Evolutionary conservation across 92 coral and sea anemone genomes (phyloP).

Genomic region (Epizoanthus ramosus): DNA sequence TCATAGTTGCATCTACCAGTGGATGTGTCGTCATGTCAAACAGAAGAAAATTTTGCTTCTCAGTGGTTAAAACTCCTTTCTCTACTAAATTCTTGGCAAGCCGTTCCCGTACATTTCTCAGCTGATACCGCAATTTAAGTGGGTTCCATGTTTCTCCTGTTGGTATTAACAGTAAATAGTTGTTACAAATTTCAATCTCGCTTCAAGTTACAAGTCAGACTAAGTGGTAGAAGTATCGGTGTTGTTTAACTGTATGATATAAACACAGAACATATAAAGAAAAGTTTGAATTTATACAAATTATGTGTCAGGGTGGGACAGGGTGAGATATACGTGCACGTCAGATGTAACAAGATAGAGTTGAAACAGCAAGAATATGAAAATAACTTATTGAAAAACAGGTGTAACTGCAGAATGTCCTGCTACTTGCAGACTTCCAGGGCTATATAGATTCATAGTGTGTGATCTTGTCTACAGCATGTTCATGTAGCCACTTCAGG

Average conservation of each 20-base stretch:
- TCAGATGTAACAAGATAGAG: too few relatives aligned
- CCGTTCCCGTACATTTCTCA: constrained; percentile 97
- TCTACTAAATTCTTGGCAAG: constrained; percentile 98
- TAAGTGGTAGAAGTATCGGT: too few relatives aligned
- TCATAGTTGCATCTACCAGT: constrained; percentile 85
- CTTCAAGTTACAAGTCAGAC: too few relatives aligned
- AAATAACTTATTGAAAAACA: too few relatives aligned
- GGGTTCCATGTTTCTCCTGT: constrained; percentile 99
- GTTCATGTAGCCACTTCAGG: too few relatives aligned
- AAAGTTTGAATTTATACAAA: neutral
- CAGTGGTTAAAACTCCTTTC: constrained; percentile 97
- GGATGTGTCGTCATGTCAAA: constrained; percentile 99
- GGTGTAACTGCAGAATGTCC: too few relatives aligned
- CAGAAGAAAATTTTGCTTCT: constrained; percentile 97
- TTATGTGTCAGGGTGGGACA: neutral
- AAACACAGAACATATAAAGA: neutral
- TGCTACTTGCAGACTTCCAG: too few relatives aligned
- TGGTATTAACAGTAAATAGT: neutral
- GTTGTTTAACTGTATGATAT: too few relatives aligned
- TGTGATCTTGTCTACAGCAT: too few relatives aligned
- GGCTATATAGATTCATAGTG: too few relatives aligned
- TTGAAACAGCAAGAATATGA: neutral
- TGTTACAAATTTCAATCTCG: too few relatives aligned
- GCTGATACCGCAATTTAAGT: constrained; percentile 89
- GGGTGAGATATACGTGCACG: too few relatives aligned